Evolutionary conservation across 2,888 invertebrate genomes (phyloP).

Genomic region (Drosophila mimetica): DNA sequence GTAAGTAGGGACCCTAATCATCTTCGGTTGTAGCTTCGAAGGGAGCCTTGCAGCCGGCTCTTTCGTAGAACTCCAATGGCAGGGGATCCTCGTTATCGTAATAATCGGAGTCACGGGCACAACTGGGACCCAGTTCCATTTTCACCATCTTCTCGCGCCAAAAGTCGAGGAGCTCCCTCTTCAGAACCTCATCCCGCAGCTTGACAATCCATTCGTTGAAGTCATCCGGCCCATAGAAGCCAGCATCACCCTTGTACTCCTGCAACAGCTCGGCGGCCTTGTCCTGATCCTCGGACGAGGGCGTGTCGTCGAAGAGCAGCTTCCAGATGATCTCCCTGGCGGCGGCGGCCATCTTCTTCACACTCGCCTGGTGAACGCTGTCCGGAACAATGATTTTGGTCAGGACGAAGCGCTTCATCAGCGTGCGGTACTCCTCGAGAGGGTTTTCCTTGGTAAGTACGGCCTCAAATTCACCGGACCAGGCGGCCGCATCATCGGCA

Average conservation of each 20-base stretch:
- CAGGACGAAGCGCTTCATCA: conserved; percentile 69
- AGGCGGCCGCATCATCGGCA: conserved; percentile 49
- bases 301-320: conserved; percentile 61
- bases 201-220: conserved; percentile 82
- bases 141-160: conserved; percentile 80
- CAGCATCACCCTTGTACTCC: conserved; percentile 83
- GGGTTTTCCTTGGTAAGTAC: conserved; percentile 44
- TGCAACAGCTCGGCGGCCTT: conserved; percentile 61
- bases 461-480: conserved; percentile 60
- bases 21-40: conserved; percentile 33
- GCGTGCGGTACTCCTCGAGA: conserved; percentile 57
- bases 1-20: background rate
- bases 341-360: conserved; percentile 57
- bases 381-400: conserved; percentile 56
- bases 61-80: conserved; percentile 75
- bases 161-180: conserved; percentile 72
- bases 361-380: conserved; percentile 51
- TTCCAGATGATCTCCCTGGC: conserved; percentile 63
- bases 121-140: conserved; percentile 78
- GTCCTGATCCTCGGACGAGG: conserved; percentile 28
- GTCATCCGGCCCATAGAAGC: conserved; percentile 69
- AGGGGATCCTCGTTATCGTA: conserved; percentile 69
- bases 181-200: conserved; percentile 76
- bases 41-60: conserved; percentile 63
- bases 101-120: conserved; percentile 78